These are phyloP conservation scores for Monodelphis domestica DNA, from an alignment of 2,797 vertebrate species.

Conservation along the genomic window DNA sequence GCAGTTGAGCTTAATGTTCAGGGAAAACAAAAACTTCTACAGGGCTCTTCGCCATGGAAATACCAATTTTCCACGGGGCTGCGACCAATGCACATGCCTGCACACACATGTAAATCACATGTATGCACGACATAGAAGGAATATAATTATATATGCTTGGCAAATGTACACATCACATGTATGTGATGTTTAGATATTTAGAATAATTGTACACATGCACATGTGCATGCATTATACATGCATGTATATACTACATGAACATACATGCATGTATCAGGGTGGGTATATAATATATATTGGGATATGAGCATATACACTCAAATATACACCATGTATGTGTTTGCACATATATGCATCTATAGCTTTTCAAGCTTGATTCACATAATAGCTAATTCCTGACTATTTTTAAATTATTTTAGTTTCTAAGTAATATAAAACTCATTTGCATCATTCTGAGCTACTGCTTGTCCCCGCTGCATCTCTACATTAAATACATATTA, in stretches of 20 bases:
- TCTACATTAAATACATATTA: background rate
- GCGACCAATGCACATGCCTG: no score
- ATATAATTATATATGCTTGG: no score
- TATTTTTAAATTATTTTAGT: background rate
- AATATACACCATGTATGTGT: background rate
- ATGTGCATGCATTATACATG: no score
- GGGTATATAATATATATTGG: no score
- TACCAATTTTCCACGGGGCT: background rate
- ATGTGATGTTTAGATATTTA: background rate
- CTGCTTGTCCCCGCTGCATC: background rate
- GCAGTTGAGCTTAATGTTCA: conserved; percentile 36
- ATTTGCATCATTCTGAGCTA: background rate
- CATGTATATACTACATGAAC: no score
- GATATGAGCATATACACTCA: no score
- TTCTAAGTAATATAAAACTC: background rate
- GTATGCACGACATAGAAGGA: background rate
- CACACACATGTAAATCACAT: no score
- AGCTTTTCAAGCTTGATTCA: background rate
- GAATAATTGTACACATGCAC: no score
- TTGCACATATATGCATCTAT: background rate
- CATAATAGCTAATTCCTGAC: background rate
- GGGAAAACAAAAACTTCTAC: conserved; percentile 5
- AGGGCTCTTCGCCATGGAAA: conserved; percentile 15
- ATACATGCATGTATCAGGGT: no score
- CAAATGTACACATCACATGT: background rate